Evolutionary conservation across 2,113 vertebrate species (phyloP).

Genomic region (Gobio gobio): DNA sequence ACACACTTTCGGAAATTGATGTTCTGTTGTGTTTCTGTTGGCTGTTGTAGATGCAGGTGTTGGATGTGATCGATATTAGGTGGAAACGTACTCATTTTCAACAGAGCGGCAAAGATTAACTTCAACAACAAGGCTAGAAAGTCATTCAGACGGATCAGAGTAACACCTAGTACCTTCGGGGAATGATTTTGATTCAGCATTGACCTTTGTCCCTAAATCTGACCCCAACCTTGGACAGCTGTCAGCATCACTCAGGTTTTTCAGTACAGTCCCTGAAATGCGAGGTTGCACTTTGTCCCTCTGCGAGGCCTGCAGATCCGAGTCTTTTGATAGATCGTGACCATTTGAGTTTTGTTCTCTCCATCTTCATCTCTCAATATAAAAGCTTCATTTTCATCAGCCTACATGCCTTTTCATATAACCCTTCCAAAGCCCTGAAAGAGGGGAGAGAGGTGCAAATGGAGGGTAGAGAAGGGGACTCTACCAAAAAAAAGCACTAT

Average conservation of each 20-base stretch:
- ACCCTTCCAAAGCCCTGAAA: conserved; percentile 48
- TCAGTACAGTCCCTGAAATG: not conserved
- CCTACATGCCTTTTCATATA: conserved; percentile 49
- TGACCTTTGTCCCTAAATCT: conserved; percentile 24
- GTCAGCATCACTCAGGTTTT: conserved; percentile 12
- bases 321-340: conserved; percentile 32
- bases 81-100: conserved; percentile 5
- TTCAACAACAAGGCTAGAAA: not conserved
- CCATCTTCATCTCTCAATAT: conserved; percentile 39
- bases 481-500: conserved; percentile 39
- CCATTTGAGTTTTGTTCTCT: conserved; percentile 23
- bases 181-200: not conserved
- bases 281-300: not conserved
- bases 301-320: not conserved
- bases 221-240: conserved; percentile 8
- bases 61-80: not conserved
- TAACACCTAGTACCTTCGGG: conserved; percentile 15
- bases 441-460: conserved; percentile 33
- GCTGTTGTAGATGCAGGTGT: not conserved
- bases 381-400: conserved; percentile 53
- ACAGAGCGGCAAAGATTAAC: conserved; percentile 8
- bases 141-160: conserved; percentile 19
- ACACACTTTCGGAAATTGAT: not conserved
- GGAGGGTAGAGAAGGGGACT: conserved; percentile 32
- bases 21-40: not conserved